Evolutionary conservation across 2,797 vertebrate genomes (phyloP), one percentile per base, ranked within the genome.

Genomic region (Momotus momota): DNA sequence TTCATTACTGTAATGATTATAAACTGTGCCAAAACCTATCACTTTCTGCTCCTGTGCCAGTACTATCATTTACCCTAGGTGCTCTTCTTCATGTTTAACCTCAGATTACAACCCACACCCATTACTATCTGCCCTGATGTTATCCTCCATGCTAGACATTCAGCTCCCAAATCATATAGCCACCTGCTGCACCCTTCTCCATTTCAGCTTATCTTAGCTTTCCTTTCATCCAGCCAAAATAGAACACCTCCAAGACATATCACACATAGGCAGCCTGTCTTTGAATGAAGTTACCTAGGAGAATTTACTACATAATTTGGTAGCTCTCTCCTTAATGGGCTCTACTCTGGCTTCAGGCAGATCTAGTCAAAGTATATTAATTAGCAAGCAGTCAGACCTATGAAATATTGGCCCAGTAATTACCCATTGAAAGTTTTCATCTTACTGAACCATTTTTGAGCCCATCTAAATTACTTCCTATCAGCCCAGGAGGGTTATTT

Each of bases 351-450:
- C 94, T 95, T 70, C 87, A 88, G 91, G 87, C 81, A 91, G 54
- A 82, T 65, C 60, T 52, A 66, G 51, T 70, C 35, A 54, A 87
- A 70, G 41, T 66, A 66, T 51, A 51, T 72, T 95, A 96, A 96
- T 86, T 93, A 95, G 51, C 12, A 91, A 83, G 87, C 35, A 96
- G 82, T 48, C 82, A 94, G 51, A 90, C 27, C 49, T n/a, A 49
- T 81, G 73, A 91, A 93, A 60, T 96, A 91, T 65, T 69, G 1
- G 75, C 40, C 80, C 1, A 1, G 58, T 81, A 97, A 96, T 78
- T 95, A 92, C 57, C 33, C 60, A 66, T 3, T 81, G 82, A 86
- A 88, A 86, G 38, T 88, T 83, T 94, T 85, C 49, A 51, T 92
- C 91, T 78, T 71, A 67, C 49, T 81, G 62, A 71, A 67, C 45